Evolutionary conservation across 2,888 invertebrate species (phyloP).

Genomic region (Tolmerus cingulatus): DNA sequence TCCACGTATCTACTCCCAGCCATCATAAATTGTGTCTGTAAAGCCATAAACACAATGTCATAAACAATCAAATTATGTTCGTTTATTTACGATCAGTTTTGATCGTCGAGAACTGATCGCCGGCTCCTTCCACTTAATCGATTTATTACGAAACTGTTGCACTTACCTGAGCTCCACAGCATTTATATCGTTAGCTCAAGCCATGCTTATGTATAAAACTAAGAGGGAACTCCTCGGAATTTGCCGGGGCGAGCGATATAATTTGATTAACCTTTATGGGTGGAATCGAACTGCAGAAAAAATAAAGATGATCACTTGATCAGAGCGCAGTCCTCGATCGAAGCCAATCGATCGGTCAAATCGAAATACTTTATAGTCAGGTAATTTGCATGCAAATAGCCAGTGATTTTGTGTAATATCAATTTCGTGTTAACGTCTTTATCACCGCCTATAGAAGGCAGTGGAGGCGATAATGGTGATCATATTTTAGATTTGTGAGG

Average conservation of each 20-base stretch:
- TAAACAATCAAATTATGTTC: conserved; percentile 34
- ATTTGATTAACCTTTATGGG: conserved; percentile 40
- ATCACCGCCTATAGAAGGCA: conserved; percentile 20
- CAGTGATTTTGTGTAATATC: conserved; percentile 46
- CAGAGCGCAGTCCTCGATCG: conserved; percentile 20
- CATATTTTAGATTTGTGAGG: conserved; percentile 31
- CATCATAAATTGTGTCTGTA: background rate
- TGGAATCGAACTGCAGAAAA: conserved; percentile 16
- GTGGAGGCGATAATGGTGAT: conserved; percentile 37
- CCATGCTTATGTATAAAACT: background rate
- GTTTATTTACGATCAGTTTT: conserved; percentile 38
- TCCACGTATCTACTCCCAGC: background rate
- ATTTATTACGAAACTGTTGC: conserved; percentile 25
- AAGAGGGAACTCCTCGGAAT: background rate
- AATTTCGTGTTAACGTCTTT: conserved; percentile 45
- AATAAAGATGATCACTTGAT: conserved; percentile 30
- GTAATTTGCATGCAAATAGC: conserved; percentile 47
- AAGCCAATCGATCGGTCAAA: conserved; percentile 29
- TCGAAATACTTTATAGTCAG: conserved; percentile 34
- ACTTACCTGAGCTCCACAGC: conserved; percentile 12
- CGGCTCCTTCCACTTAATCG: conserved; percentile 20
- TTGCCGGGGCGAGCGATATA: conserved; percentile 7
- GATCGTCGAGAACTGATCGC: conserved; percentile 27
- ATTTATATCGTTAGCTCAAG: conserved; percentile 22
- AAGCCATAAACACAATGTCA: conserved; percentile 31